These are phyloP conservation scores for Elgaria multicarinata DNA, from an alignment of 2,113 vertebrate species.

Conservation along the genomic window DNA sequence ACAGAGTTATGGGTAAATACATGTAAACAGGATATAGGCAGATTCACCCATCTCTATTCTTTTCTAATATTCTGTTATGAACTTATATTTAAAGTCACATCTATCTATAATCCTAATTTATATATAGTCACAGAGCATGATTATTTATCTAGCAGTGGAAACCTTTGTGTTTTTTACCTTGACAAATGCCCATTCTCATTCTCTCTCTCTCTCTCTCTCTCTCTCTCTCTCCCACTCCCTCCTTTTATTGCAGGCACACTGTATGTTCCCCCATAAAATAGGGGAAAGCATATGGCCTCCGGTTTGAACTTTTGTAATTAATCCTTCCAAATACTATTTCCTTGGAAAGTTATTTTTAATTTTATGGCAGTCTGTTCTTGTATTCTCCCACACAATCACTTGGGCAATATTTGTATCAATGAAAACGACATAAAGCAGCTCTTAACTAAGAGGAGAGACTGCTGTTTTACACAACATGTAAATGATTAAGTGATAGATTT, in stretches of 20 bases:
- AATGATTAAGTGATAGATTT: constrained; percentile 71
- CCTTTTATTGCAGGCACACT: constrained; percentile 69
- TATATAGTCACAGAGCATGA: not conserved
- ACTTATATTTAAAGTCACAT: not conserved
- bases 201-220: not conserved
- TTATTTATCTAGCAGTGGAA: constrained; percentile 64
- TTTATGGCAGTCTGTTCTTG: constrained; percentile 76
- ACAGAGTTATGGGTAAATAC: not conserved
- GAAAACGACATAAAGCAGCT: constrained; percentile 68
- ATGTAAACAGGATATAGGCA: not conserved
- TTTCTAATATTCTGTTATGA: not conserved
- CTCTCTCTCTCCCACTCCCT: not conserved
- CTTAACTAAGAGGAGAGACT: constrained; percentile 67
- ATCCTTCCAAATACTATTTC: constrained; percentile 79
- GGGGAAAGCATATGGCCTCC: constrained; percentile 73
- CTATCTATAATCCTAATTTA: not conserved
- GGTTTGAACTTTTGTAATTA: constrained; percentile 82
- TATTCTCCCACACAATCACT: constrained; percentile 72
- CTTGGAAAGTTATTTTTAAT: constrained; percentile 79
- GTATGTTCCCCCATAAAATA: constrained; percentile 61
- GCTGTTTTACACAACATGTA: constrained; percentile 66
- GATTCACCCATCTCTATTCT: not conserved
- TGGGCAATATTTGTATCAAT: constrained; percentile 69
- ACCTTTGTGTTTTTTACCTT: constrained; percentile 47
- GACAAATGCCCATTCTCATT: not conserved